Evolutionary conservation across 2,113 vertebrate species (phyloP).

Genomic region (Microtus oregoni): DNA sequence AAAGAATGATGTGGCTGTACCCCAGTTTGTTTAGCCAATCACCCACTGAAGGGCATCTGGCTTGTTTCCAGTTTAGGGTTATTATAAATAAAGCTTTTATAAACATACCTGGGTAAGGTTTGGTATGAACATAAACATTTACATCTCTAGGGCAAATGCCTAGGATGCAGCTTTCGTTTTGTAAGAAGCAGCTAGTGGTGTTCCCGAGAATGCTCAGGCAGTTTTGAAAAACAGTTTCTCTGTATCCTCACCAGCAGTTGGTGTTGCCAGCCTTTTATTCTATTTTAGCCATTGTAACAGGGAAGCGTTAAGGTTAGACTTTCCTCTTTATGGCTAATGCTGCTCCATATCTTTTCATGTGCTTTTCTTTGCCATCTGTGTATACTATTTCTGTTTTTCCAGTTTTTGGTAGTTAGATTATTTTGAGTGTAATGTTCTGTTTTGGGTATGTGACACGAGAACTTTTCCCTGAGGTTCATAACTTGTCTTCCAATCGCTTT

Average conservation of each 20-base stretch:
- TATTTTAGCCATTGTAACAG: background rate
- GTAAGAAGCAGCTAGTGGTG: background rate
- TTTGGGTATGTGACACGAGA: background rate
- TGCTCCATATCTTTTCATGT: background rate
- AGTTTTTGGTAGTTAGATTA: background rate
- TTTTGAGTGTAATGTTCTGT: conserved; percentile 13
- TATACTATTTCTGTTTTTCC: background rate
- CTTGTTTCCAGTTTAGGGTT: conserved; percentile 13
- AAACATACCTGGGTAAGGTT: background rate
- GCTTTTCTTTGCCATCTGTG: background rate
- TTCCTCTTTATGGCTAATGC: background rate
- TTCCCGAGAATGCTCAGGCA: background rate
- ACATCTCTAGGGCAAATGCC: conserved; percentile 10
- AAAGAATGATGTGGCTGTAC: background rate
- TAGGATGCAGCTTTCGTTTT: conserved; percentile 18
- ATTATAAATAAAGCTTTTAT: conserved; percentile 45
- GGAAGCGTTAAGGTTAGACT: background rate
- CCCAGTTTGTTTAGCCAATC: conserved; percentile 35
- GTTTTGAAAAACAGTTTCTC: background rate
- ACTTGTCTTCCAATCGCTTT: conserved; percentile 17
- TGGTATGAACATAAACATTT: conserved; percentile 38
- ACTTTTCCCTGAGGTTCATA: background rate
- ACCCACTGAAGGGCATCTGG: background rate
- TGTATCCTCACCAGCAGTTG: background rate
- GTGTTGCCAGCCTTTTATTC: no score